phyloP scores from a whole-genome alignment of 1,140 invertebrate genomes.

The Orchestia grillus region DNA sequence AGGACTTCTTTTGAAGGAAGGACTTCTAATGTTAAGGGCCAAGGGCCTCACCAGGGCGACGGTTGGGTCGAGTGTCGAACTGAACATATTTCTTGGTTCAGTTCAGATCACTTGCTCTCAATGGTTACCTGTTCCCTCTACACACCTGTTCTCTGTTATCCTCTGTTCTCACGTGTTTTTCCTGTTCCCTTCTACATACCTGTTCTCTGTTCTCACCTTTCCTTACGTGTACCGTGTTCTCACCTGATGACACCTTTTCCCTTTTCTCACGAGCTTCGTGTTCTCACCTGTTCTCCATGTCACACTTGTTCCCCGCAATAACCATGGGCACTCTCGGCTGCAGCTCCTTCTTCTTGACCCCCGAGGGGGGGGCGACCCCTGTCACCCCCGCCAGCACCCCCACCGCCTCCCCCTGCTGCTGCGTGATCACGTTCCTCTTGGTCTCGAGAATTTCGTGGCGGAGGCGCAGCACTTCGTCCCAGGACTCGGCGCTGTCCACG shows the following conservation, averaged over 20 bases:
- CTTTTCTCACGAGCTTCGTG: neutral
- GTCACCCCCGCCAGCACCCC: constrained; percentile 12
- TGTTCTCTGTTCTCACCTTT: neutral
- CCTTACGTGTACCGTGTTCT: neutral
- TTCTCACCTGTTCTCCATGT: constrained; percentile 79
- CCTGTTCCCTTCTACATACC: no score
- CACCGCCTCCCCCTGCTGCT: constrained; percentile 69
- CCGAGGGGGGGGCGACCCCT: neutral
- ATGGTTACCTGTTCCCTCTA: neutral
- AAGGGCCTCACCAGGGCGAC: no score
- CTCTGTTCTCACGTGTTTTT: neutral
- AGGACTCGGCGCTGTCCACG: constrained; percentile 87
- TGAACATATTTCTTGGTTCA: no score
- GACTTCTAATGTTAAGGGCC: no score
- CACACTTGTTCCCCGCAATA: constrained; percentile 86
- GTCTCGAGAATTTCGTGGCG: constrained; percentile 86
- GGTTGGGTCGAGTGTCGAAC: no score
- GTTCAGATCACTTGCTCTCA: neutral
- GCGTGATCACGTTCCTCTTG: constrained; percentile 75
- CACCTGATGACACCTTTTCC: neutral
- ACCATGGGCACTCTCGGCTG: constrained; percentile 82
- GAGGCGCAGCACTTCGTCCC: constrained; percentile 84
- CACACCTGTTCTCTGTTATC: neutral
- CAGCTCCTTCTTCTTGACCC: neutral
- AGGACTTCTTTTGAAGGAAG: no score